Base-by-base conservation (phyloP, 2,888 invertebrate genomes). In the Caenorhabditis japonica region DNA sequence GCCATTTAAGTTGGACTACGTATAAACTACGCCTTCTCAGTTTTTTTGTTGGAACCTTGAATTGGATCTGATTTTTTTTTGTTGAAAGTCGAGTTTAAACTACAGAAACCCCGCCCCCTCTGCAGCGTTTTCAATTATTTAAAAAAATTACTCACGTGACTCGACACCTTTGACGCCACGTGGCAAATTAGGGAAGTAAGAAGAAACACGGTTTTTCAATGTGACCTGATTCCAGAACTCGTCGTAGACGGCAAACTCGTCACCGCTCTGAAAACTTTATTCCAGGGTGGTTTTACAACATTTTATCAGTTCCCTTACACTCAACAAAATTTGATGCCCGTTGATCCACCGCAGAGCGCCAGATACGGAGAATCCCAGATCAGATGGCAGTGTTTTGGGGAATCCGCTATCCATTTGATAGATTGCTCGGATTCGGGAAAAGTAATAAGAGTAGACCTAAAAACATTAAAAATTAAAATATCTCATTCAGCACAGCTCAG, bases 201-300 rank as follows among this genome's bases (percentile, higher is more conserved):
- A 69, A 3, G 77, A 77, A 15, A 84, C 69, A 15, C 74, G 56
- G 59, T 79, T 83, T 51, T 80, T 77, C 12, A 82, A 61, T 2
- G 84, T 83, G 23, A 76, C 76, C 59, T 86, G 80, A 55, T 85
- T 85, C 85, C 85, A 85, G 62, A 83, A 85, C 46, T 84, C 85
- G 46, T 85, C 85, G 55, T 85, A 85, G 33, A 84, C 80, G 0
- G 83, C 84, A 55, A 84, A 83, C 13, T 84, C 78, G 43, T 79
- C 83, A 12, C 61, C 46, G 17, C 73, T 70, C 84, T 84, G 66
- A 58, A 82, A 73, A n/a, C n/a, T n/a, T 19, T 23, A 4, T 12
- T 12, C 2, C 1, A 15, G 21, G 23, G 7, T 10, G 2, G 41
- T 0, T 15, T 19, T 8, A 23, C n/a, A 15, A 41, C 7, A 58